A percentile compares a stretch with the other conserved stretches of the same genome.
Conservation (phyloP, 2,113 vertebrate species). For the Rhinolophus sinicus region DNA sequence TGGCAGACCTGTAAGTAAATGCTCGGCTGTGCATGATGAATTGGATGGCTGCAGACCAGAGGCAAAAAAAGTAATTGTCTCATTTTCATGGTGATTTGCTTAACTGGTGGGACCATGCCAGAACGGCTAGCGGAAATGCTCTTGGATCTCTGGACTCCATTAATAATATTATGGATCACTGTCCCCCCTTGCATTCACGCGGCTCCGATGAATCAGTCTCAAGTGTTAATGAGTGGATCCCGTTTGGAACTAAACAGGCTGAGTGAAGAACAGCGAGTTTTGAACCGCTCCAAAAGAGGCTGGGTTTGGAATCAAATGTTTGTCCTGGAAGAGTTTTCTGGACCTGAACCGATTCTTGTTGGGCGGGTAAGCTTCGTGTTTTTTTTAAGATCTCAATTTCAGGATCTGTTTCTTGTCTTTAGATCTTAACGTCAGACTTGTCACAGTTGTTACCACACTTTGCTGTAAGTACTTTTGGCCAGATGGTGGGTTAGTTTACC, state of each 20-base stretch:
- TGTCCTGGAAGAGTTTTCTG: conserved; percentile 99
- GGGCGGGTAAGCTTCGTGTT: conserved; percentile 94
- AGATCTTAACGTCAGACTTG: neutral
- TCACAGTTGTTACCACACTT: neutral
- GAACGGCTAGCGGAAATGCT: conserved; percentile 92
- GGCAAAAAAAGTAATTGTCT: conserved; percentile 93
- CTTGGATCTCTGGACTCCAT: conserved; percentile 94
- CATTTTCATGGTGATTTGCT: conserved; percentile 88
- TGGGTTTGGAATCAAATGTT: conserved; percentile 99
- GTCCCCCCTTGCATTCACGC: conserved; percentile 90
- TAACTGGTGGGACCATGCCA: conserved; percentile 92
- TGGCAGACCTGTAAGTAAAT: conserved; percentile 91
- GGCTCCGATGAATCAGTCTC: conserved; percentile 90
- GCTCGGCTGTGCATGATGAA: conserved; percentile 91
- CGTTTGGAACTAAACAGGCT: conserved; percentile 87
- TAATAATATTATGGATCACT: conserved; percentile 98
- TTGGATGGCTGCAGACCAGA: conserved; percentile 89
- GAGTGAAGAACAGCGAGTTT: conserved; percentile 93
- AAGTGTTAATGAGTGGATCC: conserved; percentile 89
- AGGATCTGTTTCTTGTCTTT: conserved; percentile 1
- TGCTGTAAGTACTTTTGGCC: neutral
- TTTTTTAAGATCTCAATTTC: conserved; percentile 39
- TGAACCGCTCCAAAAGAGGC: conserved; percentile 98
- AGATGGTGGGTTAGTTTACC: neutral
- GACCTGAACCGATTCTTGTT: conserved; percentile 99